phyloP scores from a whole-genome alignment of 2,888 invertebrate genomes.

The Alsophila aescularia region DNA sequence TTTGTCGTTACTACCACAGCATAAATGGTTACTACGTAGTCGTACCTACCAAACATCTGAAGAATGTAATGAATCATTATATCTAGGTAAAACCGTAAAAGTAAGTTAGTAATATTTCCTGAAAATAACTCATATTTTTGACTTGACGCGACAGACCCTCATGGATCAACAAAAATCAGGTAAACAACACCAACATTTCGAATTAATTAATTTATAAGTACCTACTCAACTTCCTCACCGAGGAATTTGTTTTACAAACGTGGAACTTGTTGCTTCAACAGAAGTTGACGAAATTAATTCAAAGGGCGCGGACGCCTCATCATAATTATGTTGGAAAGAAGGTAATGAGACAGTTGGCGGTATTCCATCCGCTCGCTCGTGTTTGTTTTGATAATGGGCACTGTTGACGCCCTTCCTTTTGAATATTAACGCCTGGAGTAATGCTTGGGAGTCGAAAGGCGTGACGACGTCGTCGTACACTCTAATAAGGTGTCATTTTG shows the following conservation, averaged over 20 bases:
- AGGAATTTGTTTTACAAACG: conserved; percentile 41
- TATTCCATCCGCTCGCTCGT: not conserved
- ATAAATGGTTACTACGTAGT: too few species aligned
- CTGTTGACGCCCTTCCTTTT: not conserved
- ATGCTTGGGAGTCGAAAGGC: not conserved
- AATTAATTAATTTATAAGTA: conserved; percentile 38
- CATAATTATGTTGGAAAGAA: conserved; percentile 28
- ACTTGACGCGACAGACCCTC: conserved; percentile 6
- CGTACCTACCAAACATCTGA: too few species aligned
- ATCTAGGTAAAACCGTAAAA: too few species aligned
- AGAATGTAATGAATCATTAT: too few species aligned
- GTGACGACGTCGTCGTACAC: not conserved
- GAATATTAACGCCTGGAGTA: not conserved
- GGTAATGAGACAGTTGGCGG: conserved; percentile 11
- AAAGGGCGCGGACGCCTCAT: conserved; percentile 17
- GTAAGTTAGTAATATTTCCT: too few species aligned
- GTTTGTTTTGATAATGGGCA: not conserved
- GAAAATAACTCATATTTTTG: not conserved
- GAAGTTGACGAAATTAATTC: conserved; percentile 40
- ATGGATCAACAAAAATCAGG: conserved; percentile 25
- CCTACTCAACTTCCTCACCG: conserved; percentile 32
- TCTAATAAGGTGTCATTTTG: not conserved
- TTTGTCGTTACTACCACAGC: too few species aligned
- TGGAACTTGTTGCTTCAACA: conserved; percentile 42
- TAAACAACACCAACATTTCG: conserved; percentile 25